Conservation (phyloP, 2,888 invertebrate species). For the Resseliella maxima region DNA sequence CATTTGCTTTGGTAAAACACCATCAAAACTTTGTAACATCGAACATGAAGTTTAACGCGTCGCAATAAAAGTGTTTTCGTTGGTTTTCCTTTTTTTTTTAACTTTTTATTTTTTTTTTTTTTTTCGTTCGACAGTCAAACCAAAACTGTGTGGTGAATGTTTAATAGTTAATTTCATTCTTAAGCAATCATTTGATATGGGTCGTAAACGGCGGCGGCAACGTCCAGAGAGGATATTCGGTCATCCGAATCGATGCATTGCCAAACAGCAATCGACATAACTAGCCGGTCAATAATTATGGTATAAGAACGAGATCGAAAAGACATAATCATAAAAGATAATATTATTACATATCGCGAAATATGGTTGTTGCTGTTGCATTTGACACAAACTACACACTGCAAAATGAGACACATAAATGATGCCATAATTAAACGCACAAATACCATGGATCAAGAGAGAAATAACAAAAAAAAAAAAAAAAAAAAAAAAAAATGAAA, state of each 20-base stretch:
- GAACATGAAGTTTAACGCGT: conserved; percentile 48
- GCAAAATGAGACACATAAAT: background rate
- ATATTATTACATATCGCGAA: conserved; percentile 38
- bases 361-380: background rate
- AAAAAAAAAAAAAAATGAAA: background rate
- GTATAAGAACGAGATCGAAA: conserved; percentile 17
- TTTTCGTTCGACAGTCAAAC: background rate
- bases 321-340: conserved; percentile 41
- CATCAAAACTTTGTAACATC: conserved; percentile 41
- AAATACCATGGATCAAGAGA: background rate
- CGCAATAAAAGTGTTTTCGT: conserved; percentile 18
- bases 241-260: background rate
- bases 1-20: background rate
- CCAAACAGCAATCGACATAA: background rate
- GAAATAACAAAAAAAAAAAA: background rate
- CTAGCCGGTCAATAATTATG: conserved; percentile 20
- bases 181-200: conserved; percentile 41
- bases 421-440: background rate
- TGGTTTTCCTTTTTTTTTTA: background rate
- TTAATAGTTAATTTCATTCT: conserved; percentile 46
- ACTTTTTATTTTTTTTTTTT: no score
- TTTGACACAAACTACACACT: conserved; percentile 17
- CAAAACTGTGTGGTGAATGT: background rate
- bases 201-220: background rate
- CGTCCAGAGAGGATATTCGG: background rate